Evolutionary conservation across 2,888 invertebrate genomes (phyloP), one percentile per base, ranked within the genome.

Genomic region (Eulithis testata): DNA sequence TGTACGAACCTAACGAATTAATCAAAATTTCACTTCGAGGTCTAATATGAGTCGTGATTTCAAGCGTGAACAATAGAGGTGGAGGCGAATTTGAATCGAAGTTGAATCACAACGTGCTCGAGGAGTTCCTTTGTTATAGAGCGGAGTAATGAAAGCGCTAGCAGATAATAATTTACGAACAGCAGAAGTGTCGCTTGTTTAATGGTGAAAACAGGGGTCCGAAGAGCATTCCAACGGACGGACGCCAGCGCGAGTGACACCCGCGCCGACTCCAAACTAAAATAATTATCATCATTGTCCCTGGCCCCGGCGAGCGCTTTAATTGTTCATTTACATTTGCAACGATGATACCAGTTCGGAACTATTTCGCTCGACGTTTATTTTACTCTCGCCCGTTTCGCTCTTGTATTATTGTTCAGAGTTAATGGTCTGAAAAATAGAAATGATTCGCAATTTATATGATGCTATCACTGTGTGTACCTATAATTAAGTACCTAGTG

Each of bases 291-390:
- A 91, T 92, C 90, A 91, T 91, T 91, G 92, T 91, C 88, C 87
- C 87, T 84, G 89, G 90, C 87, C 88, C 86, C 88, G 88, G 89
- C 88, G 86, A 87, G 87, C 88, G 87, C 84, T 93, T 91, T 92
- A 93, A 93, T 92, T 93, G 93, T 93, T 92, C 92, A 93, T 93
- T 92, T 92, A 92, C 91, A 93, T 92, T 92, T 90, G 90, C 90
- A 89, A 87, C 91, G 87, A 91, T 91, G 91, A 91, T 90, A 90
- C 91, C 90, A 88, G 90, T 90, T 90, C 84, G 81, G 87, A 93
- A 92, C 93, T 92, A 92, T 93, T 91, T 86, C 85, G 84, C 79
- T 77, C 83, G 84, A 79, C 87, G 86, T 90, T 90, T 89, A 90
- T 92, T 90, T 90, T 84, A 88, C 86, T 86, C 87, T 80, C 84